These are phyloP conservation scores for Pemphredon lugubris DNA, from an alignment of 2,888 invertebrate species.

Conservation along the genomic window DNA sequence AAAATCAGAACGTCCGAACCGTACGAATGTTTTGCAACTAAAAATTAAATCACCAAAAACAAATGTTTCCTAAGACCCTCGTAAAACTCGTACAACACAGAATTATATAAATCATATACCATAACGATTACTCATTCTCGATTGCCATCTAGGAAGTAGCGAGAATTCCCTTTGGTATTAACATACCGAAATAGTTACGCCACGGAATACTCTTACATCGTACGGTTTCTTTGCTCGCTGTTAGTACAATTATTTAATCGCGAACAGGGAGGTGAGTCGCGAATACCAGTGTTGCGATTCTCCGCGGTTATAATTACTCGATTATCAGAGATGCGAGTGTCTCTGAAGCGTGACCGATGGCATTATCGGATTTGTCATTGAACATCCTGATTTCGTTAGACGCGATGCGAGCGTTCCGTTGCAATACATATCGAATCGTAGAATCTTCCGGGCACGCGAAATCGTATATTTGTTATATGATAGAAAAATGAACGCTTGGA, in stretches of 20 bases:
- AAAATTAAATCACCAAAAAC: too few relatives aligned
- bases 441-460: too few relatives aligned
- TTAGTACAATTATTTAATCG: neutral
- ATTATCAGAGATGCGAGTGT: slow-evolving; percentile 12
- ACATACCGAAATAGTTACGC: neutral
- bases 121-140: neutral
- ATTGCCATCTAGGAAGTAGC: neutral
- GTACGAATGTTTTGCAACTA: too few relatives aligned
- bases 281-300: slow-evolving; percentile 7
- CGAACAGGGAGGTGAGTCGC: neutral
- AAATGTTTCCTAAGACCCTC: too few relatives aligned
- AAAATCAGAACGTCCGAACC: too few relatives aligned
- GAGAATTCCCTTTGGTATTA: neutral
- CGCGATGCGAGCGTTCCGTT: neutral
- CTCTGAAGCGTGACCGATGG: slow-evolving; percentile 28
- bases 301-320: slow-evolving; percentile 26
- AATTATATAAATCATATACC: neutral
- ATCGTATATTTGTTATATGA: too few relatives aligned
- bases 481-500: too few relatives aligned
- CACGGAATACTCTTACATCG: neutral
- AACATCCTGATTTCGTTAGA: neutral
- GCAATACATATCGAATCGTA: too few relatives aligned
- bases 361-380: neutral
- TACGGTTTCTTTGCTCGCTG: neutral
- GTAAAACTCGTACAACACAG: too few relatives aligned